Evolutionary conservation across 2,797 vertebrate species (phyloP).

Genomic region (Trachurus trachurus): DNA sequence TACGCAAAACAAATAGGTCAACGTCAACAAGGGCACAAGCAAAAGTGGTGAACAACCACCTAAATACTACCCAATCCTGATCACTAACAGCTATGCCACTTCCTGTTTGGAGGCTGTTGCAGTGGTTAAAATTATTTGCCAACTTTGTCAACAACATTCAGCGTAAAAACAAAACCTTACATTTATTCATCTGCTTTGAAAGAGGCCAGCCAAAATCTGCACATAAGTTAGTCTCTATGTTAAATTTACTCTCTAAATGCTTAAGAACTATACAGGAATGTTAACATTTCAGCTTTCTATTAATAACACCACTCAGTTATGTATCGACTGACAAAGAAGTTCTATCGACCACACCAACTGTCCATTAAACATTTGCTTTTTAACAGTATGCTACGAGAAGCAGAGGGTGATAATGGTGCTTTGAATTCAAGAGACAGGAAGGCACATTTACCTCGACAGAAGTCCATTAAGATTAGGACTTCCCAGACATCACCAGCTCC

Average conservation of each 20-base stretch:
- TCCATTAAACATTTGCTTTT: conserved; percentile 25
- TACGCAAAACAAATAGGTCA: conserved; percentile 57
- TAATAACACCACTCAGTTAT: conserved; percentile 29
- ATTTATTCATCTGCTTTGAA: neutral
- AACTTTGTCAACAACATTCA: neutral
- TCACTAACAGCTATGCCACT: neutral
- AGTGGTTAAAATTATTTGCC: neutral
- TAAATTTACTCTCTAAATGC: neutral
- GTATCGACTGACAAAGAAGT: conserved; percentile 27
- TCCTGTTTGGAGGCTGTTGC: neutral
- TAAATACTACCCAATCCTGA: neutral
- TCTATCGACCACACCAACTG: conserved; percentile 22
- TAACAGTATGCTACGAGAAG: conserved; percentile 34
- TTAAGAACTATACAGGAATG: neutral
- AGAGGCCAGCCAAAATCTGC: neutral
- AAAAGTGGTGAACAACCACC: neutral
- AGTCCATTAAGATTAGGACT: conserved; percentile 98
- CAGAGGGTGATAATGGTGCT: conserved; percentile 30
- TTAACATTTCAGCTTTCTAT: conserved; percentile 29
- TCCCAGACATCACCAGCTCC: conserved; percentile 98
- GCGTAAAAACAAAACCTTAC: neutral
- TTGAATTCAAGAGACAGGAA: conserved; percentile 34
- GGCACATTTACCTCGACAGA: conserved; percentile 91
- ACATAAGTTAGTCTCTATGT: neutral
- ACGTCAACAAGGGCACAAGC: neutral